These are phyloP conservation scores for Australoheros facetus DNA, from an alignment of 2,797 vertebrate genomes.

Conservation along the genomic window DNA sequence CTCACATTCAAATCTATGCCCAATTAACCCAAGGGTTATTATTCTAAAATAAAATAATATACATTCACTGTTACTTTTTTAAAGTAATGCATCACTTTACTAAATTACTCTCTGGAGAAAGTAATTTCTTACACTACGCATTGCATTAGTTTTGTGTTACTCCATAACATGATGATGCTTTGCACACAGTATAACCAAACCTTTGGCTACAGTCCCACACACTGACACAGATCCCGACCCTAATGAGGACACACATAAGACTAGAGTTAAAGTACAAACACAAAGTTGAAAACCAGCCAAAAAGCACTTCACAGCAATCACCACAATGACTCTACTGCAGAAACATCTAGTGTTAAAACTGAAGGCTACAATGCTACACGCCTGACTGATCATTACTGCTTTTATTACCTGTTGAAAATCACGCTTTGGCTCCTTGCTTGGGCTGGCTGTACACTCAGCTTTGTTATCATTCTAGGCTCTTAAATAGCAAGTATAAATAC, in stretches of 20 bases:
- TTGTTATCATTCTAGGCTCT: background rate
- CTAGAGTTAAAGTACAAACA: background rate
- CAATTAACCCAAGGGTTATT: background rate
- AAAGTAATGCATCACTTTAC: too few relatives aligned
- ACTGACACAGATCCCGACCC: too few relatives aligned
- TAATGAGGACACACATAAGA: too few relatives aligned
- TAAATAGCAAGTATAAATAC: background rate
- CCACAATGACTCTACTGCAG: too few relatives aligned
- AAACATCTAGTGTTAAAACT: background rate
- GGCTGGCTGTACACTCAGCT: background rate
- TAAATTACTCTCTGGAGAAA: background rate
- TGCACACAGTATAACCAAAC: background rate
- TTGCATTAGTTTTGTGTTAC: background rate
- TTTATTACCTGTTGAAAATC: background rate
- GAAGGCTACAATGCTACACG: background rate
- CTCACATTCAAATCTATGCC: too few relatives aligned
- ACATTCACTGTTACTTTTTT: background rate
- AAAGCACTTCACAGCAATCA: background rate
- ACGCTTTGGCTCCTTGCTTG: background rate
- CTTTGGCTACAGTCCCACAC: background rate
- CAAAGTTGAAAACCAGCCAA: background rate
- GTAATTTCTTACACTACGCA: background rate
- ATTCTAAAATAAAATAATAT: background rate
- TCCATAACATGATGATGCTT: background rate
- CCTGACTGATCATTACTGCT: background rate